Evolutionary conservation across 2,113 vertebrate genomes (phyloP), one percentile per base, ranked within the genome.

Genomic region (Ictalurus furcatus): DNA sequence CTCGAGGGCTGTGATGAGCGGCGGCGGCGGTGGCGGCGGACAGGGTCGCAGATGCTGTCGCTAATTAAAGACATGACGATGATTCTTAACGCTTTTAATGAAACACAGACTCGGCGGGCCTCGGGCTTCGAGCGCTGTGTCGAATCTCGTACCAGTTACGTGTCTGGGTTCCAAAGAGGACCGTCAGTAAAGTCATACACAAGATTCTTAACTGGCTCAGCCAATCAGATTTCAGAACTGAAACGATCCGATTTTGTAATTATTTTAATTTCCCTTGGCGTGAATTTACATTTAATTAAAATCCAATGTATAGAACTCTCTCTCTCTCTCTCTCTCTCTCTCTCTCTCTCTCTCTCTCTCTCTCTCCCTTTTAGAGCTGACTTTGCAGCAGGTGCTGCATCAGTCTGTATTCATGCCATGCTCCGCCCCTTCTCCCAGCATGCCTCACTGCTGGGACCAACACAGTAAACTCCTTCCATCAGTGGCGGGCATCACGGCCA

Each of bases 391-490:
- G 86, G 94, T 96, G 6, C 95, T 97, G 87, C 95, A 96, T 83
- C 96, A 96, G 2, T 96, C 96, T 0, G 94, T 97, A 63, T 95
- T 96, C 14, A 93, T 97, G 92, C 96, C 96, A 86, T 96, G 96
- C 59, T 96, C 96, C 80, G 85, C 96, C 11, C 95, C 96, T 23
- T 94, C 96, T 61, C 96, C 96, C 30, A 95, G 95, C 87, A 93
- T 96, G 58, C 95, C 96, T 28, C 92, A 97, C 90, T 96, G 96
- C 91, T 97, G 97, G 97, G 97, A 97, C 88, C 97, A 97, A 89
- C 97, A 97, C 89, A 97, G 97, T 94, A 97, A 97, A 67, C 97
- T 97, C 65, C 96, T 97, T 80, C 97, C 97, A 48, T 96, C 95
- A 0, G 97, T 97, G 9, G 97, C 96, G 7, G 97, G 97, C 54